phyloP scores from a whole-genome alignment of 2,888 invertebrate genomes.

The Prosopocoilus inquinatus region DNA sequence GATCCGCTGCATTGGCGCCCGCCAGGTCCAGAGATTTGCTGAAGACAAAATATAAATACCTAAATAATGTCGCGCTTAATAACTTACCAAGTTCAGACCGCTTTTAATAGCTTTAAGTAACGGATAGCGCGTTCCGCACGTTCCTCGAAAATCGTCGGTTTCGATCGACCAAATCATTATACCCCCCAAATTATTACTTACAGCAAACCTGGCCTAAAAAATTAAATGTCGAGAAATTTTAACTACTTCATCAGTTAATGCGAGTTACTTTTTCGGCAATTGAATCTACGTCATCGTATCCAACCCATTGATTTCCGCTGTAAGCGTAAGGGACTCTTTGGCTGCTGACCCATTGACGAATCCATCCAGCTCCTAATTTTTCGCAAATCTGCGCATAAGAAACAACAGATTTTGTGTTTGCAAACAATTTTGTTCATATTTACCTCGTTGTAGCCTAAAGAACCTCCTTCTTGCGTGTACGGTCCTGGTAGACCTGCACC shows the following conservation, averaged over 20 bases:
- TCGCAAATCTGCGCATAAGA: constrained; percentile 35
- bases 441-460: constrained; percentile 72
- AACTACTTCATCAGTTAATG: no score
- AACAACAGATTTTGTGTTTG: constrained; percentile 30
- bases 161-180: constrained; percentile 80
- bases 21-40: no score
- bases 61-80: no score
- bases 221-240: no score
- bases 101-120: constrained; percentile 61
- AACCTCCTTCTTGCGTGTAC: constrained; percentile 62
- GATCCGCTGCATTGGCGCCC: no score
- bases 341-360: constrained; percentile 38
- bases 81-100: constrained; percentile 33
- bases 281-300: constrained; percentile 46
- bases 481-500: constrained; percentile 63
- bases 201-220: no score
- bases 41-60: no score
- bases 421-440: neutral
- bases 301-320: constrained; percentile 43
- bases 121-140: constrained; percentile 60
- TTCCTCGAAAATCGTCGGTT: constrained; percentile 70
- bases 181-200: constrained; percentile 53
- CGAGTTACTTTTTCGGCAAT: constrained; percentile 40
- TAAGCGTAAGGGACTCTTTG: constrained; percentile 50
- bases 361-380: constrained; percentile 29